Evolutionary conservation across 2,797 vertebrate species (phyloP), one percentile per base, ranked within the genome.

Genomic region (Fundulus diaphanus): DNA sequence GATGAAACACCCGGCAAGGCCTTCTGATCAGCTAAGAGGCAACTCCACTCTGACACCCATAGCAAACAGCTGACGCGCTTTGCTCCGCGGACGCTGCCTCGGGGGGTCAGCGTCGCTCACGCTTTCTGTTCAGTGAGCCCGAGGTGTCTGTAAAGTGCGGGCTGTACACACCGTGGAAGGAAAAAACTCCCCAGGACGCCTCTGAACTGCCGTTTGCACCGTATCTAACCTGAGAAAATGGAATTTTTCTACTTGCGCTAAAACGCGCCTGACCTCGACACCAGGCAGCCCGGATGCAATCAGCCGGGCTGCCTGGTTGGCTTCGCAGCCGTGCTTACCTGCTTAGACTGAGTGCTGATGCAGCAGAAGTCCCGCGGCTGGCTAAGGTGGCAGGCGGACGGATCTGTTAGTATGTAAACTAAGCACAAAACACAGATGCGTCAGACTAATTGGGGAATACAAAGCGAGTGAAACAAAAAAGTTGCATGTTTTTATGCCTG

Each of bases 331-430:
- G 81, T 68, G 79, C 88, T 94, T 88, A 99, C 98, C 97, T 97
- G 95, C 93, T 96, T 96, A 82, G 96, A 96, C 92, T 97, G 96
- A 1, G 95, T 94, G 82, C 96, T 97, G 92, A 99, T 96, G 91
- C 98, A 99, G 92, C 98, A 99, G 95, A 99, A 99, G 89, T 99
- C 98, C 69, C 97, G 94, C 0, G 97, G 97, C 89, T 98, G 98
- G 88, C 96, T 97, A 79, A 99, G 93, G 73, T 96, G 96, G 84
- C 97, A 99, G 8, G 93, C 79, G 74, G 97, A 96, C 5, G 95
- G 87, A 37, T 96, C 95, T 0, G 95, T 98, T 86, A 98, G 90
- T 70, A 99, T 91, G 88, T 99, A 97, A 13, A 98, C 98, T 99
- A 85, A 40, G 88, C 44, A 88, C 46, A 82, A 81, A 86, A 86